Conservation (phyloP, 2,113 vertebrate species). For the Chloroceryle aenea region DNA sequence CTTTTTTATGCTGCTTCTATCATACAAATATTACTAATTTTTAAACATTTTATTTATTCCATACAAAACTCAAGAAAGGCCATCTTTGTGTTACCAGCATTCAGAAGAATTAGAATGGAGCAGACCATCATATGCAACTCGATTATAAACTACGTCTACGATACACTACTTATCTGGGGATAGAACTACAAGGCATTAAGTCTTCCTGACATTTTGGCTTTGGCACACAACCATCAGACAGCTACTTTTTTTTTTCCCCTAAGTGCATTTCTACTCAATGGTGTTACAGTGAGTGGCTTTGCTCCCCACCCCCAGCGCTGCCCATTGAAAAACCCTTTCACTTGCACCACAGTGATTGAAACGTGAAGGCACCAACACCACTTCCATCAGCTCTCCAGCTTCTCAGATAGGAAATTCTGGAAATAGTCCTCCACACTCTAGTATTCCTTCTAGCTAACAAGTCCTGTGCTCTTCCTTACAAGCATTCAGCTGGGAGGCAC, state of each 20-base stretch:
- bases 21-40: background rate
- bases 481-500: background rate
- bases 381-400: background rate
- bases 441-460: background rate
- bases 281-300: background rate
- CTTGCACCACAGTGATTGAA: background rate
- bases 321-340: background rate
- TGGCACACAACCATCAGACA: background rate
- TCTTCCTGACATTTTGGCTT: background rate
- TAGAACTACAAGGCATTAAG: background rate
- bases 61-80: background rate
- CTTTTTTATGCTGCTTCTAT: background rate
- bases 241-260: accelerated
- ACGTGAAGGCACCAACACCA: background rate
- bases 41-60: background rate
- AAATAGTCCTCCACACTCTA: background rate
- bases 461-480: background rate
- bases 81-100: background rate
- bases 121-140: background rate
- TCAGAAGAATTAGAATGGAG: background rate
- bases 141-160: background rate
- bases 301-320: background rate
- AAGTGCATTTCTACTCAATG: background rate
- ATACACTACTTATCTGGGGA: background rate
- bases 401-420: background rate